Conservation (phyloP, 2,888 invertebrate genomes). For the Xylophagus ater region DNA sequence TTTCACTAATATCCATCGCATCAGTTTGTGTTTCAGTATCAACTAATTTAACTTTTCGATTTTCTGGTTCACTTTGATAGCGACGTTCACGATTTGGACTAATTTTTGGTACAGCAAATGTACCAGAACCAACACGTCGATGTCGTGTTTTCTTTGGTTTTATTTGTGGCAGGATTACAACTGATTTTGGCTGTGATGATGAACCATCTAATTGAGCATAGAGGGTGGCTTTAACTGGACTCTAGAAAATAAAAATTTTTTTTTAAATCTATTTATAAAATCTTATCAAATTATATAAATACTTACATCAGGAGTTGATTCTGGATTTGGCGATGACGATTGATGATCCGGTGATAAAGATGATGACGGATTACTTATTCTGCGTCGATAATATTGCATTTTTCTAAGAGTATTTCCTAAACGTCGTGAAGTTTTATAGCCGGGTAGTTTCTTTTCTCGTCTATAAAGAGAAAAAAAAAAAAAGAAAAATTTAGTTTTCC, state of each 20-base stretch:
- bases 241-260: conserved; percentile 28
- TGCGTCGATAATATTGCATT: conserved; percentile 35
- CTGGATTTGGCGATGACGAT: conserved; percentile 39
- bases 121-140: conserved; percentile 49
- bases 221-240: conserved; percentile 46
- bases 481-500: not conserved
- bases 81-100: conserved; percentile 45
- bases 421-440: conserved; percentile 33
- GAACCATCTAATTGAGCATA: conserved; percentile 47
- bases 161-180: conserved; percentile 35
- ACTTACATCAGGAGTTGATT: conserved; percentile 38
- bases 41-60: conserved; percentile 40
- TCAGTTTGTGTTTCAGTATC: conserved; percentile 59
- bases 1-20: conserved; percentile 49
- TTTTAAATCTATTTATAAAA: not conserved
- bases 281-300: no score
- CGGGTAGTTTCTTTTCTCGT: conserved; percentile 36
- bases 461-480: conserved; percentile 24
- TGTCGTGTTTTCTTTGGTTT: conserved; percentile 39
- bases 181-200: conserved; percentile 46
- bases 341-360: conserved; percentile 26
- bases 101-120: conserved; percentile 41
- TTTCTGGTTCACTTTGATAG: conserved; percentile 40
- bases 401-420: conserved; percentile 35
- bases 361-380: conserved; percentile 27